These are phyloP conservation scores for Luscinia megarhynchos DNA, from an alignment of 2,797 vertebrate genomes.

Conservation along the genomic window DNA sequence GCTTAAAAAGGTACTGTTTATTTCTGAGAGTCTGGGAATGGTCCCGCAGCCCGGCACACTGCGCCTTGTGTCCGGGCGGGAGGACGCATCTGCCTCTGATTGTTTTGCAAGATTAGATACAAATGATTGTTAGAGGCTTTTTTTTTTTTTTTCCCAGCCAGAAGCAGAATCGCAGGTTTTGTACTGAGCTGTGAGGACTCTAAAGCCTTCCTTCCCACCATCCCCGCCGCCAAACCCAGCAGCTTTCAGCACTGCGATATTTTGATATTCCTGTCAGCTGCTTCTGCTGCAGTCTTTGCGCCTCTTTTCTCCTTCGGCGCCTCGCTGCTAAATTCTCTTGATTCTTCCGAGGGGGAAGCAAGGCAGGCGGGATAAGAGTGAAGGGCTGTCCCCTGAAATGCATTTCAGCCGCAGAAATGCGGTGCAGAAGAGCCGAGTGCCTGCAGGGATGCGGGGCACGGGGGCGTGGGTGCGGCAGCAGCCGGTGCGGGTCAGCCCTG, in stretches of 20 bases:
- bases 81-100: background rate
- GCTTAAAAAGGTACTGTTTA: constrained; percentile 88
- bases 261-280: background rate
- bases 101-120: background rate
- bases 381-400: background rate
- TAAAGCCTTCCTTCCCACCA: background rate
- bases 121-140: background rate
- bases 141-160: background rate
- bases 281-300: background rate
- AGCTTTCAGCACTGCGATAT: background rate
- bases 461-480: background rate
- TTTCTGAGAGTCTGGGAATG: background rate
- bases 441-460: background rate
- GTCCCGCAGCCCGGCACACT: background rate
- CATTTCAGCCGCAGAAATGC: background rate
- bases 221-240: background rate
- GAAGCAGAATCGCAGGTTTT: background rate
- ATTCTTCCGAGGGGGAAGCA: background rate
- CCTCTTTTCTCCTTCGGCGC: background rate
- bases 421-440: background rate
- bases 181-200: background rate
- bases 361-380: background rate
- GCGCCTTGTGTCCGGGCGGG: background rate
- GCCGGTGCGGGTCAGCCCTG: background rate
- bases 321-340: background rate